Evolutionary conservation across 1,140 invertebrate species (phyloP).

Genomic region (Andricus grossulariae): DNA sequence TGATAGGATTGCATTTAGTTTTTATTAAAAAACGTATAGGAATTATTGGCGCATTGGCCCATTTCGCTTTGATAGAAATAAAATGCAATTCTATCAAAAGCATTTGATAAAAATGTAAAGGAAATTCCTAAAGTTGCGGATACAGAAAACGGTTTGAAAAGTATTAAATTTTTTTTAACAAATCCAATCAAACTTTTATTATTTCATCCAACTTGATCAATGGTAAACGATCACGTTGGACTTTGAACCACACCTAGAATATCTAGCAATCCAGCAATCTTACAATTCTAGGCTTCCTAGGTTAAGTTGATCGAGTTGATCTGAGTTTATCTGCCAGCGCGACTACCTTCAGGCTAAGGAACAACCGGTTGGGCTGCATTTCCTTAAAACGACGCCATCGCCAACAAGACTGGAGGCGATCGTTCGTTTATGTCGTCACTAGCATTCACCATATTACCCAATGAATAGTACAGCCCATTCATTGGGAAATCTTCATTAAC

Average conservation of each 20-base stretch:
- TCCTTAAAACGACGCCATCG: constrained; percentile 62
- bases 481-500: constrained; percentile 25
- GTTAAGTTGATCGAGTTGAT: constrained; percentile 34
- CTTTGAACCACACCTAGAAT: neutral
- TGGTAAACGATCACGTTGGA: neutral
- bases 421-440: constrained; percentile 41
- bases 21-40: too few relatives aligned
- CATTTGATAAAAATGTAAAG: too few relatives aligned
- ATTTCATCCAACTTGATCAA: neutral
- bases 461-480: constrained; percentile 2
- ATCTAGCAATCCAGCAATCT: neutral
- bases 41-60: too few relatives aligned
- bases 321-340: constrained; percentile 39
- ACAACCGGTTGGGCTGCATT: constrained; percentile 69
- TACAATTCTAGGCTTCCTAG: constrained; percentile 30
- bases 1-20: too few relatives aligned
- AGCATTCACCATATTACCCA: constrained; percentile 24
- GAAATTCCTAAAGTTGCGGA: too few relatives aligned
- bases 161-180: too few relatives aligned
- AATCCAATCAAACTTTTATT: neutral
- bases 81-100: too few relatives aligned
- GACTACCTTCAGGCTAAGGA: constrained; percentile 51
- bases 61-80: too few relatives aligned
- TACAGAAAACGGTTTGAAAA: too few relatives aligned
- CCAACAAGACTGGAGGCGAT: constrained; percentile 47